Evolutionary conservation across 2,113 vertebrate genomes (phyloP).

Genomic region (Trinectes maculatus): DNA sequence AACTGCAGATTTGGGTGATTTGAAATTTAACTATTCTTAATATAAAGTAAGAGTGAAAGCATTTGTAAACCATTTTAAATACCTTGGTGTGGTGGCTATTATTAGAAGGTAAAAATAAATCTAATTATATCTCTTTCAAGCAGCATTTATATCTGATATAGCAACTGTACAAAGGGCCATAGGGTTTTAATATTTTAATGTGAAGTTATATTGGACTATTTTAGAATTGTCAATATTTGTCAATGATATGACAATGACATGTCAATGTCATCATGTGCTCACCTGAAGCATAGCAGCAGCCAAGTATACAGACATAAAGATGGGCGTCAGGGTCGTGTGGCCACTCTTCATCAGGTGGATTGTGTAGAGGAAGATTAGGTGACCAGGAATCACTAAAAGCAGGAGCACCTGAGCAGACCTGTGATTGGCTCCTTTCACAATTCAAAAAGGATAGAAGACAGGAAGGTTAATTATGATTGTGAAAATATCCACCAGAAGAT

Average conservation of each 20-base stretch:
- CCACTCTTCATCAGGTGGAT: conserved; percentile 98
- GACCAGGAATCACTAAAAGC: conserved; percentile 91
- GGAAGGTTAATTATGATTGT: not conserved
- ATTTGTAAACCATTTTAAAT: not conserved
- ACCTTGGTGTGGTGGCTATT: not conserved
- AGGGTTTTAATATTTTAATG: not conserved
- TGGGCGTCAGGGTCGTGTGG: conserved; percentile 91
- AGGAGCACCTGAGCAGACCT: conserved; percentile 96
- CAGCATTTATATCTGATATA: too few species aligned
- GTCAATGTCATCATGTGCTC: conserved; percentile 40
- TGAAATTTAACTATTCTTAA: too few species aligned
- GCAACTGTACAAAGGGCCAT: not conserved
- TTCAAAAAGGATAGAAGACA: not conserved
- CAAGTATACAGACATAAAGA: conserved; percentile 92
- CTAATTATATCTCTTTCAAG: too few species aligned
- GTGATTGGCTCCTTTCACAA: conserved; percentile 91
- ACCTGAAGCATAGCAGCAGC: conserved; percentile 94
- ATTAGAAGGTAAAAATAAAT: not conserved
- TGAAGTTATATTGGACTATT: not conserved
- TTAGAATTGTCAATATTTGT: not conserved
- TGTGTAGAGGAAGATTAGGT: conserved; percentile 95
- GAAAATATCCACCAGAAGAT: too few species aligned
- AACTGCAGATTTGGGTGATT: too few species aligned
- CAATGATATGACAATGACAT: not conserved
- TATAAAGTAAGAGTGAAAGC: not conserved